Evolutionary conservation across 2,888 invertebrate species (phyloP).

Genomic region (Prosopocoilus inquinatus): DNA sequence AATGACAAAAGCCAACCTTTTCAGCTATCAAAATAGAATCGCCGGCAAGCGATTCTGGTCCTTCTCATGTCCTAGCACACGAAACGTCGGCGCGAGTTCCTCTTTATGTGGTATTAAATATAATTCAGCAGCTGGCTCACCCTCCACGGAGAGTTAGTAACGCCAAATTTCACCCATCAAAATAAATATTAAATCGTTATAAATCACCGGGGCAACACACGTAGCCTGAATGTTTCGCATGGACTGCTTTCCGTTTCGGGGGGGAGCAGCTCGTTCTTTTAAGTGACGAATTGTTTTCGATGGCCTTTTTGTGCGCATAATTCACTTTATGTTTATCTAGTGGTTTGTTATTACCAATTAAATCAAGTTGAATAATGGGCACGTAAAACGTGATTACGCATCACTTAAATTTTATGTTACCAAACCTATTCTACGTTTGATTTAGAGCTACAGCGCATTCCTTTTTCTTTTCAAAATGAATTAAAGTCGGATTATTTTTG

Average conservation of each 20-base stretch:
- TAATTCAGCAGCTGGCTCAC: conserved; percentile 49
- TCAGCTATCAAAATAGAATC: conserved; percentile 33
- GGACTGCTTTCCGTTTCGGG: conserved; percentile 37
- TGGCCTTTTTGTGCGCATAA: conserved; percentile 35
- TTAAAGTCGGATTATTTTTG: no score
- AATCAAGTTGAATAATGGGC: neutral
- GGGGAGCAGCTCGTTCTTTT: conserved; percentile 26
- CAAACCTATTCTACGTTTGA: no score
- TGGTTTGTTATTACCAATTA: conserved; percentile 22
- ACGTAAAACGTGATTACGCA: no score
- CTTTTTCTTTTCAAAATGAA: no score
- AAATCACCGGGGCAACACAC: conserved; percentile 45
- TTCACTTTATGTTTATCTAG: conserved; percentile 43
- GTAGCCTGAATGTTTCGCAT: conserved; percentile 27
- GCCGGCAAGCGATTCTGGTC: conserved; percentile 32
- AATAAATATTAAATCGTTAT: conserved; percentile 55
- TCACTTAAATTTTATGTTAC: no score
- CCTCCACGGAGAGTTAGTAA: conserved; percentile 49
- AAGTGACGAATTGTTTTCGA: conserved; percentile 42
- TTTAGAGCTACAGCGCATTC: no score
- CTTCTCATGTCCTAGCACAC: conserved; percentile 27
- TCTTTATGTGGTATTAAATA: conserved; percentile 41
- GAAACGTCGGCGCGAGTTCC: conserved; percentile 22
- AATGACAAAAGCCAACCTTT: conserved; percentile 40
- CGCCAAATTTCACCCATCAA: conserved; percentile 55